Evolutionary conservation across 2,888 invertebrate species (phyloP), one percentile per base, ranked within the genome.

Genomic region (Drosophila anomalipes): DNA sequence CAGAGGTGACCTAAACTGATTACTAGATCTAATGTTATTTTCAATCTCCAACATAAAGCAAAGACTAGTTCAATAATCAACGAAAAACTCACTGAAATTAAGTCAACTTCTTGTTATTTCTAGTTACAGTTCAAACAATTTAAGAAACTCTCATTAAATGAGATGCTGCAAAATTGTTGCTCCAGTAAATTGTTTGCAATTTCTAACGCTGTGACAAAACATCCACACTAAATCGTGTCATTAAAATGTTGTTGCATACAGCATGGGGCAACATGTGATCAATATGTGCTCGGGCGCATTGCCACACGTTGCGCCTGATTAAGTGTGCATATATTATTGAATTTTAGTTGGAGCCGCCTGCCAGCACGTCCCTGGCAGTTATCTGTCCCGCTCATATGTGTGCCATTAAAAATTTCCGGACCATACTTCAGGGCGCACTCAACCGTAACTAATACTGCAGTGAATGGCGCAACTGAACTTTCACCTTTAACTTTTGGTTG

Each of bases 401-500:
- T 28, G 35, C 49, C 52, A 33, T 62, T 74, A 75, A 63, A 75
- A 47, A 74, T 68, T 59, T 72, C 37, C 57, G 57, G 57, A 60
- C 53, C 64, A 61, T 60, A 74, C 58, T 67, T 69, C 41, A 67
- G 51, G 35, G 57, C 35, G 69, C 83, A 69, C 75, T 81, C 86
- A 83, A 41, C 64, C 61, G 83, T 73, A 70, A 81, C 77, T 81
- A 81, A 81, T 74, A 70, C 79, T 68, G 47, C 57, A 39, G 60
- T 66, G 63, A 69, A 66, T 70, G 67, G 66, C 59, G 57, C 63
- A 60, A 65, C 56, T 81, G 77, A 78, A 82, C 81, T 87, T 88
- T 88, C 70, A 86, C 81, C 83, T 88, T 89, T 89, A 73, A 80
- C 77, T 81, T 82, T 85, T 82, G 71, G 71, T 54, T 82, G 75